Conservation (phyloP, 2,113 vertebrate genomes). For the Callopanchax toddi region DNA sequence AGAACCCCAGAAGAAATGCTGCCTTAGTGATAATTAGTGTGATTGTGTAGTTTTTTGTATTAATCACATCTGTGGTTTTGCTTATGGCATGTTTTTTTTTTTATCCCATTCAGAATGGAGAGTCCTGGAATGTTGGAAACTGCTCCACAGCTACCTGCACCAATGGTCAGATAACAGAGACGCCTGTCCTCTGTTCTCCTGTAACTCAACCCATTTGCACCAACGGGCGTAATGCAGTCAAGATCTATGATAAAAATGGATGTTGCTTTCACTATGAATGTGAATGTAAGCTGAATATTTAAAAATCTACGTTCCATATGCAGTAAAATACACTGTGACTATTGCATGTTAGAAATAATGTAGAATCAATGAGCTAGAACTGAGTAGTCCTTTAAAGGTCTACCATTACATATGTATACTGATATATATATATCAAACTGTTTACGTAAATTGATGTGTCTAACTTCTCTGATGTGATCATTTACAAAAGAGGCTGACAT, state of each 20-base stretch:
- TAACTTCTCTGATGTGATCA: no score
- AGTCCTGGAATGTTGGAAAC: slow-evolving; percentile 79
- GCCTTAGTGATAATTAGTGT: no score
- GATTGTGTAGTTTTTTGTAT: no score
- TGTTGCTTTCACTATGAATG: slow-evolving; percentile 88
- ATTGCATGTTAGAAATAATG: not conserved
- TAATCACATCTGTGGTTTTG: no score
- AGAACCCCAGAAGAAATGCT: no score
- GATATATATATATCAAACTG: no score
- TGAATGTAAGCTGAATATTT: slow-evolving; percentile 83
- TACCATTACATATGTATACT: no score
- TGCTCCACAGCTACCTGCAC: slow-evolving; percentile 83
- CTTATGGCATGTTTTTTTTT: not conserved
- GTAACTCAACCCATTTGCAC: slow-evolving; percentile 70
- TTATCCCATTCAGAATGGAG: slow-evolving; percentile 74
- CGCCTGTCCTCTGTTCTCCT: slow-evolving; percentile 59
- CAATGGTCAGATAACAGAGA: slow-evolving; percentile 69
- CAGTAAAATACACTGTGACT: not conserved
- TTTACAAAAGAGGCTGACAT: not conserved
- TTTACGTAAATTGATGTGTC: no score
- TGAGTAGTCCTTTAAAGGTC: no score
- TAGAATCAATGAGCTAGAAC: no score
- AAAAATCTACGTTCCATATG: not conserved
- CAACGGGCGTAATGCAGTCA: slow-evolving; percentile 78
- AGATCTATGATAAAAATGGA: slow-evolving; percentile 72